Evolutionary conservation across 2,113 vertebrate genomes (phyloP).

Genomic region (Trematocara zebra): DNA sequence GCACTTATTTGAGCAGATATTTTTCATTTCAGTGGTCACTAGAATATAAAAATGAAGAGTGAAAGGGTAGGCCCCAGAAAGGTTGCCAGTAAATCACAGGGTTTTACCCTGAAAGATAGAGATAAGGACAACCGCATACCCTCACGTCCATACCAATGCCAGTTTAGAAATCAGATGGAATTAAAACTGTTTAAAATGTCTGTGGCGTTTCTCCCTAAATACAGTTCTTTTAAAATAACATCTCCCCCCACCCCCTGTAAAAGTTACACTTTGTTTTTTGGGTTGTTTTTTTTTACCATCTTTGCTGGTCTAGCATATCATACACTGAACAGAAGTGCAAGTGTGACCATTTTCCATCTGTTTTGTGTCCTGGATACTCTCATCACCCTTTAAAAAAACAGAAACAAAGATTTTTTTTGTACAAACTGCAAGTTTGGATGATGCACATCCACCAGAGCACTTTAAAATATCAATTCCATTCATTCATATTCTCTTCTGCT

Average conservation of each 20-base stretch:
- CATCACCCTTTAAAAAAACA: neutral
- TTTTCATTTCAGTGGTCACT: neutral
- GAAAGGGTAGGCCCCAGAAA: neutral
- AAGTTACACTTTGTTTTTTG: neutral
- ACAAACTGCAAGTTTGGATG: neutral
- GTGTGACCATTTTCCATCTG: neutral
- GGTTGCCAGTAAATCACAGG: neutral
- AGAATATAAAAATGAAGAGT: neutral
- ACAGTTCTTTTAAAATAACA: neutral
- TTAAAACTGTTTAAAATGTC: neutral
- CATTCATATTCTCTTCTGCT: neutral
- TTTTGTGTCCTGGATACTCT: neutral
- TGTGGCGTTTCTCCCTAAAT: fast-evolving
- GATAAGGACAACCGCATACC: fast-evolving
- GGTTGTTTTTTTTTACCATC: fast-evolving
- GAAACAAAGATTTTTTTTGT: neutral
- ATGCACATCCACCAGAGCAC: neutral
- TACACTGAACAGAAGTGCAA: neutral
- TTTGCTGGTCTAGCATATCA: neutral
- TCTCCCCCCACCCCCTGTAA: fast-evolving
- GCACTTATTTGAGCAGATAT: neutral
- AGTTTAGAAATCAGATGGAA: neutral
- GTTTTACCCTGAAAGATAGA: neutral
- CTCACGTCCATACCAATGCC: fast-evolving
- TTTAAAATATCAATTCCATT: neutral